Base-by-base conservation (phyloP, 1,140 invertebrate species). In the Orchestia grillus region DNA sequence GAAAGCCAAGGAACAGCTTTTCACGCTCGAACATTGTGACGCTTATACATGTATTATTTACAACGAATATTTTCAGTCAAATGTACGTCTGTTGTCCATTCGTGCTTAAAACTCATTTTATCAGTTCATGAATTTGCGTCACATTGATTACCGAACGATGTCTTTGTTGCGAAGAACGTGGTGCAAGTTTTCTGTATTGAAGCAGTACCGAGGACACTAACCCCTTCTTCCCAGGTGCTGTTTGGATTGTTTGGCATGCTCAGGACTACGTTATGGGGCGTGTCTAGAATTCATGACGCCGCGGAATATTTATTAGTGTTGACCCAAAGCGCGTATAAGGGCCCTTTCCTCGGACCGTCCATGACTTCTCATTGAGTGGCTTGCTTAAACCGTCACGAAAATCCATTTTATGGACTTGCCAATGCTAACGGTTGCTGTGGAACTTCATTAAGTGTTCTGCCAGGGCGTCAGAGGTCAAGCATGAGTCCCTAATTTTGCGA, bases 221-320 rank as follows among this genome's bases (percentile, higher is more conserved):
- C 62, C 28, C 28, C 11, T 15, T 77, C 62, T 23, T 23, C 28
- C 11, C 62, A 77, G 62, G 62, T 77, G 62, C 36, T 8, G 36
- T 53, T n/a, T 36, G 62, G 28, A 77, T 77, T 77, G 11, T 77
- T 8, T 42, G 4, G 88, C 88, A 44, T 44, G n/a, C 23, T 90
- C 1, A 16, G 4, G 8, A 36, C 41, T 40, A 41, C 41, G 87
- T 87, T 87, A 42, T 0, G 40, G 43, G 92, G 92, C 44, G 44
- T 94, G 92, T 44, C 92, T 23, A 44, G 43, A 36, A 44, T 94
- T 44, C 44, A 94, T 94, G 92, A 94, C 92, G 41, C 43, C 36
- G 41, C 11, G 92, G 92, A 94, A 47, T 94, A 94, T 94, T 94
- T 94, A 94, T 94, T 23, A 92, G 92, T 94, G 92, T 94, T 44